Conservation (phyloP, 2,797 vertebrate species). For the Fratercula arctica region DNA sequence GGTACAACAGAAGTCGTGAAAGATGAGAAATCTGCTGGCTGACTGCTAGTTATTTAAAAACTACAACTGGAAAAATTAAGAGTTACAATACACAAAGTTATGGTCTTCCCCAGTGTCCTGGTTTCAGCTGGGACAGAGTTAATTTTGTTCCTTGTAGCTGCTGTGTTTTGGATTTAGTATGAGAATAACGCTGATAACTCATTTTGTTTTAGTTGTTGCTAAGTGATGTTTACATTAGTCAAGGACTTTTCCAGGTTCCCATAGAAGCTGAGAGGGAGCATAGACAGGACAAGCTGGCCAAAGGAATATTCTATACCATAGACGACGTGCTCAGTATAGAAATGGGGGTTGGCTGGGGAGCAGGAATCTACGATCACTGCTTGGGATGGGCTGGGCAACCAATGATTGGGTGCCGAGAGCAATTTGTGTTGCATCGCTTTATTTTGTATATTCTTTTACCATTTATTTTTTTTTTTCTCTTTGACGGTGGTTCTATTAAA, state of each 20-base stretch:
- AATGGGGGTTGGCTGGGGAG: background rate
- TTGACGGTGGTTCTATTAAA: background rate
- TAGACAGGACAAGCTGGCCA: background rate
- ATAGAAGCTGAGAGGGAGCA: background rate
- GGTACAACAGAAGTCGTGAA: background rate
- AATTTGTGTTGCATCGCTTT: background rate
- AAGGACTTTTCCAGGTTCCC: background rate
- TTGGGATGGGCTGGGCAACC: background rate
- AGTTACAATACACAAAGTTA: background rate
- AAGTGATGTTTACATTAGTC: background rate
- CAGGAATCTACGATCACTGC: background rate
- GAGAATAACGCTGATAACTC: background rate
- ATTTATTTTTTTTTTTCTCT: background rate
- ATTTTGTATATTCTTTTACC: background rate
- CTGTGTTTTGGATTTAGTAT: background rate
- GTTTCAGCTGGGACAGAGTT: background rate
- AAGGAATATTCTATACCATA: background rate
- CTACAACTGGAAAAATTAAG: background rate
- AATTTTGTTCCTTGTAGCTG: background rate
- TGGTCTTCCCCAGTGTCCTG: background rate
- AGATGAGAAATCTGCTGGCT: background rate
- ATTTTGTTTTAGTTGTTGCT: background rate
- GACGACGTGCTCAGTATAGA: background rate
- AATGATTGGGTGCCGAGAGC: background rate
- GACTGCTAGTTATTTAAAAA: background rate